Evolutionary conservation across 1,140 invertebrate genomes (phyloP), one percentile per base, ranked within the genome.

Genomic region (Drosophila serrata): DNA sequence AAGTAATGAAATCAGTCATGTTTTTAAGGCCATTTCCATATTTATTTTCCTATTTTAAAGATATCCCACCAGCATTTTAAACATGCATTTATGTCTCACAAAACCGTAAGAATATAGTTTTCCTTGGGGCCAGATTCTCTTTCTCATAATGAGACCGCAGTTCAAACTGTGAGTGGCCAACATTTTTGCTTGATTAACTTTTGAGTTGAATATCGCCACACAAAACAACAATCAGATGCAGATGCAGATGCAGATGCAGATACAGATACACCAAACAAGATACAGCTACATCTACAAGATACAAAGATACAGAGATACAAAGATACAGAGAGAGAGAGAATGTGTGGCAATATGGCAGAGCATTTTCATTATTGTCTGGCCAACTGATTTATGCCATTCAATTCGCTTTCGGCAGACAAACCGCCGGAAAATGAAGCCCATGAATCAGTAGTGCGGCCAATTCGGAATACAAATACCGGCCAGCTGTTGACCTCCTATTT

Each of bases 121-220:
- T 37, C 13, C 49, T 35, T 9, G 17, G 17, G 29, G 48, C 17
- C 29, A 17, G 29, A n/a, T n/a, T 17, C 31, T 19, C 31, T 35
- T 35, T 49, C 15, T 31, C 17, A 37, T 49, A 64, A 59, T 63
- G 37, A 65, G 61, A 67, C 33, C 43, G 33, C 35, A 39, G n/a
- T 11, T 29, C 19, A 31, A 24, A 55, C 51, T 37, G 15, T 37
- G 46, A 73, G 46, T 62, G 51, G 57, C 6, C 49, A 48, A 42
- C 58, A 75, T 48, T 74, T 75, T 63, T 75, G 74, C 82, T 85
- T 85, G 82, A 85, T 86, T 85, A 85, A 81, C 74, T 85, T 81
- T 85, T 43, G 58, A 86, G 68, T 59, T 78, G 82, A 81, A 81
- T 86, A 85, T 85, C 82, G 74, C 70, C 59, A 79, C 61, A 77